Conservation (phyloP, 2,113 vertebrate genomes). For the Myodes glareolus region DNA sequence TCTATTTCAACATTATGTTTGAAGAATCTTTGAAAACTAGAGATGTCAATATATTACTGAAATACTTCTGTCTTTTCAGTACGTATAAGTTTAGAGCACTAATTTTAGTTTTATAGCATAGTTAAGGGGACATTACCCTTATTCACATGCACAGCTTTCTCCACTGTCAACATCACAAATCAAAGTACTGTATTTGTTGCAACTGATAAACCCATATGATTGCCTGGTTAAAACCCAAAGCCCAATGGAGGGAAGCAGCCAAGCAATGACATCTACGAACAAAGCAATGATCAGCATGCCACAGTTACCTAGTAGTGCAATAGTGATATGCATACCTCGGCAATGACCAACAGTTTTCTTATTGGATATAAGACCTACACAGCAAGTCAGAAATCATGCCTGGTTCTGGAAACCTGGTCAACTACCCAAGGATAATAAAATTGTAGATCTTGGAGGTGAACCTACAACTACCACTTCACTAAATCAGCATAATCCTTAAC, state of each 20-base stretch:
- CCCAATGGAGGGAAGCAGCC: background rate
- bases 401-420: background rate
- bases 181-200: background rate
- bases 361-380: background rate
- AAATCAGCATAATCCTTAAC: background rate
- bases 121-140: background rate
- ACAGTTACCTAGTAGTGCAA: background rate
- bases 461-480: background rate
- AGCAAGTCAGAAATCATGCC: background rate
- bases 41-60: background rate
- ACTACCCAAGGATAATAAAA: background rate
- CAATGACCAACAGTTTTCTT: background rate
- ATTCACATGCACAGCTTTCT: background rate
- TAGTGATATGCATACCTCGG: background rate
- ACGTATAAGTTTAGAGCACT: background rate
- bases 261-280: background rate
- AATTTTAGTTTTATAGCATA: background rate
- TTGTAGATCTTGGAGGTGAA: background rate
- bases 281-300: background rate
- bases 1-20: background rate
- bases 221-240: background rate
- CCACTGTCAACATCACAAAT: background rate
- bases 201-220: background rate
- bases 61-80: background rate
- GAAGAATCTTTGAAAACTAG: slow-evolving; percentile 6